phyloP scores from a whole-genome alignment of 2,888 invertebrate species.

The Syrista parreyssii region DNA sequence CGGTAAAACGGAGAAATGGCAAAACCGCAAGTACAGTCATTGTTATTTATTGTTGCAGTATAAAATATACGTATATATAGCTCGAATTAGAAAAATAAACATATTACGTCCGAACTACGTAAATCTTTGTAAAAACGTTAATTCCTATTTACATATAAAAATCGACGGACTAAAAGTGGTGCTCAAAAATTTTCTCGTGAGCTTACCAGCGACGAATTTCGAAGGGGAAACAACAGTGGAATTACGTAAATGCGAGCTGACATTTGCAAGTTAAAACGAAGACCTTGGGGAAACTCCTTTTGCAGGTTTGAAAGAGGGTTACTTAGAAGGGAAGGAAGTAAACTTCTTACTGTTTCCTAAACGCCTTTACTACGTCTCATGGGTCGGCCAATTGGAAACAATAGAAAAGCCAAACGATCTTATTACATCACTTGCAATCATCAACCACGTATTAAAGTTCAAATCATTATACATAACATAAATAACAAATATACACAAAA shows the following conservation, averaged over 20 bases:
- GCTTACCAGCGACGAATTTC: not conserved
- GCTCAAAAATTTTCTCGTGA: not conserved
- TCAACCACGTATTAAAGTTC: not conserved
- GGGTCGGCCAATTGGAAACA: not conserved
- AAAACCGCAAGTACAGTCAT: too few species aligned
- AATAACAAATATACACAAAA: too few species aligned
- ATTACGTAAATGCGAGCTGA: slow-evolving; percentile 19
- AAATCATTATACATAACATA: too few species aligned
- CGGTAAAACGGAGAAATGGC: too few species aligned
- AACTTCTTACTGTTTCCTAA: not conserved
- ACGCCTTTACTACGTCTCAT: not conserved
- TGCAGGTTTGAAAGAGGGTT: not conserved
- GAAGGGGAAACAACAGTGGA: slow-evolving; percentile 11
- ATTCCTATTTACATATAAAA: not conserved
- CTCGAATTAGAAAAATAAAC: too few species aligned
- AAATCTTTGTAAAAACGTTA: not conserved
- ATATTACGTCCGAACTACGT: too few species aligned
- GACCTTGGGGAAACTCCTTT: not conserved
- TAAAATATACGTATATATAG: too few species aligned
- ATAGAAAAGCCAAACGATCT: not conserved
- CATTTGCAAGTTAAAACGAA: slow-evolving; percentile 17
- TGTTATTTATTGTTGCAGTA: too few species aligned
- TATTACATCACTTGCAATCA: not conserved
- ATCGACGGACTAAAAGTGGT: not conserved
- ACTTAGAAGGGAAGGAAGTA: not conserved